Evolutionary conservation across 2,113 vertebrate species (phyloP).

Genomic region (Eurystomus gularis): DNA sequence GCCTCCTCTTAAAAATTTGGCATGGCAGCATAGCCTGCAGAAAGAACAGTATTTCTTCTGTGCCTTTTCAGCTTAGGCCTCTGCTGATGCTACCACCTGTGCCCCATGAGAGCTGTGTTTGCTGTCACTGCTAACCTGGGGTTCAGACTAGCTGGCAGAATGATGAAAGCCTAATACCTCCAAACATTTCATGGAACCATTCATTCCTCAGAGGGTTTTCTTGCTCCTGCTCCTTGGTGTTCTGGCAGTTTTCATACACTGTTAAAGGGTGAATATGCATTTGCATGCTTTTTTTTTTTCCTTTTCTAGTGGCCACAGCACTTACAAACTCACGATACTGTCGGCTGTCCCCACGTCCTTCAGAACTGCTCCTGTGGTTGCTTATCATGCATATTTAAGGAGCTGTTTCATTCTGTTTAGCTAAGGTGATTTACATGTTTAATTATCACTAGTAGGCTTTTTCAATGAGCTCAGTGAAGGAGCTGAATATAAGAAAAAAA

Average conservation of each 20-base stretch:
- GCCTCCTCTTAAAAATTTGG: background rate
- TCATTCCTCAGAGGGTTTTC: background rate
- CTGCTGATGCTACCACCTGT: background rate
- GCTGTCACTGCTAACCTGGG: background rate
- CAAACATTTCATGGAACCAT: background rate
- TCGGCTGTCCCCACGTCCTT: background rate
- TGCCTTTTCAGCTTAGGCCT: background rate
- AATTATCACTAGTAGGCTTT: slow-evolving; percentile 8
- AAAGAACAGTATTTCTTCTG: background rate
- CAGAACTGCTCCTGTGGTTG: background rate
- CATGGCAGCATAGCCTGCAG: background rate
- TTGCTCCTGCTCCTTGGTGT: background rate
- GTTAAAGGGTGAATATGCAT: background rate
- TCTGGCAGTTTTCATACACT: background rate
- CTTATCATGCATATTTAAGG: background rate
- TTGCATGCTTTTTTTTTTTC: background rate
- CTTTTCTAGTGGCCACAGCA: background rate
- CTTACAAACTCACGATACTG: background rate
- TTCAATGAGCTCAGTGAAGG: background rate
- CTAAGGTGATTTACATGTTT: background rate
- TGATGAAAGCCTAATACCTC: background rate
- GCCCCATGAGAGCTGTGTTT: background rate
- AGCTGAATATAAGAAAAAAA: background rate
- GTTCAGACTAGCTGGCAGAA: background rate
- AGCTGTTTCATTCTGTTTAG: background rate